A percentile compares a stretch with the other conserved stretches of the same genome.
Evolutionary conservation across 2,113 vertebrate genomes (phyloP).

Genomic region (Synchiropus splendidus): DNA sequence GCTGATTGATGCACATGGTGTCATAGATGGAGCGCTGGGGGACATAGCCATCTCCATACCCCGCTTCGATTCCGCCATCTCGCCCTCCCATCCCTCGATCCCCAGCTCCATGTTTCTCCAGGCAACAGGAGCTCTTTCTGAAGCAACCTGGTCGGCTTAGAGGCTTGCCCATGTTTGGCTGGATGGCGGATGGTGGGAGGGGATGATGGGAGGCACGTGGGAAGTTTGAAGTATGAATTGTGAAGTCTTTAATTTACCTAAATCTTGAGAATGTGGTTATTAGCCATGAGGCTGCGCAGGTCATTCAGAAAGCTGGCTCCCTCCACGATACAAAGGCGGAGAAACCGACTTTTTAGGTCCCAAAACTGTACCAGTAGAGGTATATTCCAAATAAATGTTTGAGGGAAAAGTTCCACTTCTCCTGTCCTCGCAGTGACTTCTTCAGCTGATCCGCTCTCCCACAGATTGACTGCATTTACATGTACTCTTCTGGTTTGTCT

Average conservation of each 20-base stretch:
- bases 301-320: no score
- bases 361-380: background rate
- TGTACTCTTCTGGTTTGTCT: slow-evolving; percentile 25
- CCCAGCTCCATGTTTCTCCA: slow-evolving; percentile 79
- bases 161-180: slow-evolving; percentile 84
- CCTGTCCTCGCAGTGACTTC: slow-evolving; percentile 11
- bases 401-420: slow-evolving; percentile 19
- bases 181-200: slow-evolving; percentile 42
- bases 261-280: slow-evolving; percentile 10
- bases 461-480: slow-evolving; percentile 12
- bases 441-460: background rate
- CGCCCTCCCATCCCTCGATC: slow-evolving; percentile 78
- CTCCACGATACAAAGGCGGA: no score
- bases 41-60: slow-evolving; percentile 91
- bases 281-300: background rate
- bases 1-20: slow-evolving; percentile 94
- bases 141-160: slow-evolving; percentile 94
- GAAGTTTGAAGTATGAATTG: slow-evolving; percentile 48
- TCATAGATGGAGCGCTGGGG: slow-evolving; percentile 96
- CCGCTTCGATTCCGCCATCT: slow-evolving; percentile 72
- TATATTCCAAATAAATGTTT: slow-evolving; percentile 16
- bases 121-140: slow-evolving; percentile 88
- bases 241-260: slow-evolving; percentile 36
- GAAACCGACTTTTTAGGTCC: no score
- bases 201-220: slow-evolving; percentile 39